Conservation (phyloP, 2,888 invertebrate genomes). For the Drosophila recens region DNA sequence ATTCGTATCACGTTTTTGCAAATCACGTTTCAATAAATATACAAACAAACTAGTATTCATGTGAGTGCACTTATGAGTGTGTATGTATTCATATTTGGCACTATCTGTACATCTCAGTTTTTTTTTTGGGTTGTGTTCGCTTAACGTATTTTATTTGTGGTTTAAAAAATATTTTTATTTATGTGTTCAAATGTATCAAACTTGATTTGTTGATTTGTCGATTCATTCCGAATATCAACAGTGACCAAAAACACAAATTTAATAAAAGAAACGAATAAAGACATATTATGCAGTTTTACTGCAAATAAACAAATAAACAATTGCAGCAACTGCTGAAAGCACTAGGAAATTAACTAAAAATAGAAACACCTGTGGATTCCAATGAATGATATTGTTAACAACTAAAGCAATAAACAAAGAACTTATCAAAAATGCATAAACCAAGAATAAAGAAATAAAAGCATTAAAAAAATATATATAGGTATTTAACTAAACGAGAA, state of each 20-base stretch:
- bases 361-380: constrained; percentile 50
- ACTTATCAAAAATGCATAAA: constrained; percentile 43
- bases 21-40: constrained; percentile 70
- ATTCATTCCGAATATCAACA: not conserved
- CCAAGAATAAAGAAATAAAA: constrained; percentile 26
- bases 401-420: constrained; percentile 35
- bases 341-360: constrained; percentile 25
- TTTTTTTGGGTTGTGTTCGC: constrained; percentile 28
- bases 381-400: constrained; percentile 21
- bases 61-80: constrained; percentile 38
- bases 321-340: not conserved
- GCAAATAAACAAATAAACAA: not conserved
- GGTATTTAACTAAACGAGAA: not conserved
- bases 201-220: constrained; percentile 5
- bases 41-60: constrained; percentile 44
- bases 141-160: constrained; percentile 23
- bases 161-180: constrained; percentile 9
- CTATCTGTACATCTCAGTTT: constrained; percentile 21
- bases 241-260: too few relatives aligned
- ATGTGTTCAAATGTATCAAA: constrained; percentile 4
- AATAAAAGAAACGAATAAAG: not conserved
- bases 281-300: not conserved
- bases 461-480: not conserved
- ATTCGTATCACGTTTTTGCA: constrained; percentile 73
- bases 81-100: constrained; percentile 27